Conservation (phyloP, 2,113 vertebrate species). For the Phrynosoma platyrhinos region DNA sequence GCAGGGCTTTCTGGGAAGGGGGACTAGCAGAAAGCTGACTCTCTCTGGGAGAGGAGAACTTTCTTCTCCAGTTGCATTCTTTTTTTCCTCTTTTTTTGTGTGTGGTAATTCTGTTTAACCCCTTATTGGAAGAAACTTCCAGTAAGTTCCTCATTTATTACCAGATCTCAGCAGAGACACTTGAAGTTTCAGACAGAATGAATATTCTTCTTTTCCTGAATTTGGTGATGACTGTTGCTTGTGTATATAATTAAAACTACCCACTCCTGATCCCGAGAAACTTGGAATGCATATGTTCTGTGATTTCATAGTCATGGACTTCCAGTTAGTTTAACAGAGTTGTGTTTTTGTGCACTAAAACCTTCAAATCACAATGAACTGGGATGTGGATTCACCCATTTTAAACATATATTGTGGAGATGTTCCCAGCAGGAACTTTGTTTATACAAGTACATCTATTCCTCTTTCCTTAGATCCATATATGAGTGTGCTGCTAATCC, state of each 20-base stretch:
- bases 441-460: background rate
- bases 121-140: background rate
- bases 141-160: background rate
- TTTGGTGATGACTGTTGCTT: background rate
- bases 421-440: background rate
- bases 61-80: slow-evolving; percentile 58
- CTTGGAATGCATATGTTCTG: background rate
- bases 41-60: slow-evolving; percentile 51
- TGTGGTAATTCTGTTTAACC: slow-evolving; percentile 51
- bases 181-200: background rate
- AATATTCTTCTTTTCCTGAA: background rate
- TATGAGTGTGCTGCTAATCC: background rate
- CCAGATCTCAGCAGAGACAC: background rate
- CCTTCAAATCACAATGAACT: background rate
- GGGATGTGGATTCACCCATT: background rate
- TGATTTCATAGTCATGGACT: background rate
- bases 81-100: slow-evolving; percentile 8
- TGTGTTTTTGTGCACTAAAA: background rate
- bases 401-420: background rate
- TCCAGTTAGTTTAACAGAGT: background rate
- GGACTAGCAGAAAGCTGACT: slow-evolving; percentile 51
- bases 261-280: too few relatives aligned
- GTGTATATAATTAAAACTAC: background rate
- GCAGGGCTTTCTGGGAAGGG: slow-evolving; percentile 63
- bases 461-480: background rate